phyloP scores from a whole-genome alignment of 2,888 invertebrate species.

The Idaea straminata region DNA sequence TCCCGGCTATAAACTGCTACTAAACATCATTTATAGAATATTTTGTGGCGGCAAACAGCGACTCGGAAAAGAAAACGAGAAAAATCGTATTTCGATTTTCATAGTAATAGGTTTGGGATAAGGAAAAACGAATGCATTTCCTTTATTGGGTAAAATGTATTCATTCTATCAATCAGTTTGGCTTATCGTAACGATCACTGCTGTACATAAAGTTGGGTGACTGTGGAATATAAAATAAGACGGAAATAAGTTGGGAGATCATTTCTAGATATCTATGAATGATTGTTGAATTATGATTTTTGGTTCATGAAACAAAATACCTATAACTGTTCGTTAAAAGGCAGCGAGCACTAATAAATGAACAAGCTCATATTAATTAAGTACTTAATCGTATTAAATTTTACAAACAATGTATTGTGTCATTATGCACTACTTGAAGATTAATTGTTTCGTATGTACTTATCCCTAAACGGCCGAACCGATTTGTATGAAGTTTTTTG shows the following conservation, averaged over 20 bases:
- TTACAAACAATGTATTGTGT: too few species aligned
- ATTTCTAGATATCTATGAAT: not conserved
- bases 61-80: not conserved
- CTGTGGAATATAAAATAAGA: not conserved
- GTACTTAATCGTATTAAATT: not conserved
- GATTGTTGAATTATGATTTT: not conserved
- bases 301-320: not conserved
- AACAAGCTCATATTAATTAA: not conserved
- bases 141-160: not conserved
- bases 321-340: not conserved
- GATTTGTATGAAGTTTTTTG: too few species aligned
- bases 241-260: not conserved
- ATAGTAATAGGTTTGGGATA: not conserved
- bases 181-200: not conserved
- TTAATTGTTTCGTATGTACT: too few species aligned
- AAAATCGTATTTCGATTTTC: not conserved
- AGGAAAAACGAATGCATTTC: not conserved
- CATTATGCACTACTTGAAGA: too few species aligned
- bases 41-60: slow-evolving; percentile 8
- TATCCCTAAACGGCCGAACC: too few species aligned
- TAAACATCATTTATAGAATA: slow-evolving; percentile 23
- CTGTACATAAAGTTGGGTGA: not conserved
- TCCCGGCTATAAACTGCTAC: slow-evolving; percentile 11
- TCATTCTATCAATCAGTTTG: not conserved
- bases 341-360: not conserved